These are phyloP conservation scores for Aphodius granarius DNA, from an alignment of 2,888 invertebrate genomes.

Conservation along the genomic window DNA sequence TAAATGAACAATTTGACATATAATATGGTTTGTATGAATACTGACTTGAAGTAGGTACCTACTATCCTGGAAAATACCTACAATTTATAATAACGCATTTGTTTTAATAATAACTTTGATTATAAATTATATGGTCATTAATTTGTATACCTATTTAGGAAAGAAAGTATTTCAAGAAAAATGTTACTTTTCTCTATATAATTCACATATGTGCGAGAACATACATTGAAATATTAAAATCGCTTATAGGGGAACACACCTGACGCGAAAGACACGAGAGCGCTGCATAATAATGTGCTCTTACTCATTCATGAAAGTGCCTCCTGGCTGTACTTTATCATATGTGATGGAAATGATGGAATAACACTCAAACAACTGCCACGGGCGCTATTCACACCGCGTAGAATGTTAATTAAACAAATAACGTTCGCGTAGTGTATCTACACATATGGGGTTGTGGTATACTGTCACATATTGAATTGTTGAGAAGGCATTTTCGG, in stretches of 20 bases:
- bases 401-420: conserved; percentile 30
- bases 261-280: background rate
- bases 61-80: too few species aligned
- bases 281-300: background rate
- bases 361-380: conserved; percentile 33
- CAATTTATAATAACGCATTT: too few species aligned
- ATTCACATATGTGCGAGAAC: background rate
- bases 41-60: too few species aligned
- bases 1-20: background rate
- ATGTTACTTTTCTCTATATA: too few species aligned
- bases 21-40: too few species aligned
- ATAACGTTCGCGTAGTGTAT: conserved; percentile 3
- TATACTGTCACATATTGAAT: background rate
- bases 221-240: background rate
- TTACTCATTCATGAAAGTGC: conserved; percentile 21
- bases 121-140: too few species aligned
- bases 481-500: background rate
- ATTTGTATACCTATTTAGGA: too few species aligned
- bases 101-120: too few species aligned
- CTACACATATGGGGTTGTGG: background rate
- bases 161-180: too few species aligned
- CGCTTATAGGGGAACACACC: background rate
- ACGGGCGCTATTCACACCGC: conserved; percentile 27
- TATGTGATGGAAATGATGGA: conserved; percentile 29
- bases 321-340: conserved; percentile 24